Evolutionary conservation across 2,888 invertebrate genomes (phyloP), one percentile per base, ranked within the genome.

Genomic region (Cordilura impudica): DNA sequence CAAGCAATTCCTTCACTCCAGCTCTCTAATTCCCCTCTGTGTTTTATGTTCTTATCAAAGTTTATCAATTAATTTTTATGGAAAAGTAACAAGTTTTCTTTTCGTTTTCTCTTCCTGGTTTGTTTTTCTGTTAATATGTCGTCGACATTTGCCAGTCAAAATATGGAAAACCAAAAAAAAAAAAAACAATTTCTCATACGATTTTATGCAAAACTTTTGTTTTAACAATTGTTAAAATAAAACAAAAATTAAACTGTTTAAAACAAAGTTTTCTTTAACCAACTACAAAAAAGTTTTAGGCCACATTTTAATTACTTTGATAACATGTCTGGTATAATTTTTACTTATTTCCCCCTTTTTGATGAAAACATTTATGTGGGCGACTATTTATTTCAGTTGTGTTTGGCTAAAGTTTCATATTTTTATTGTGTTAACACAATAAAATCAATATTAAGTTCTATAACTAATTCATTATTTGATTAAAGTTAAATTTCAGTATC

Each of bases 61-160:
- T 82, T 83, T 83, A 83, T 83, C 83, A 83, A 83, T 83, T 83
- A 83, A 83, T 83, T 83, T 83, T 82, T 83, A 78, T 81, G 80
- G 63, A 72, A 81, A 81, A 78, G 76, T 67, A 63, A 58, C 39
- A 67, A 60, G 23, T 69, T 73, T 63, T 71, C 70, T 53, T 19
- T n/a, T 8, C 31, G 8, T 14, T 49, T 66, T 51, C 73, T 73
- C 66, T 66, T 73, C 16, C 60, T 51, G 49, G 66, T 73, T 73
- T 73, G 21, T 29, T 71, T 54, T 66, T 58, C 43, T 31, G 5
- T 45, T 60, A 53, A 60, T 51, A 43, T 60, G 74, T 60, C 74
- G 23, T 67, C 67, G 74, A 74, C 66, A 26, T 49, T 54, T 56
- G 26, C 45, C 10, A 61, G 19, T 66, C 31, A 45, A 39, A 49